Evolutionary conservation across 2,888 invertebrate species (phyloP).

Genomic region (Agrotis exclamationis): DNA sequence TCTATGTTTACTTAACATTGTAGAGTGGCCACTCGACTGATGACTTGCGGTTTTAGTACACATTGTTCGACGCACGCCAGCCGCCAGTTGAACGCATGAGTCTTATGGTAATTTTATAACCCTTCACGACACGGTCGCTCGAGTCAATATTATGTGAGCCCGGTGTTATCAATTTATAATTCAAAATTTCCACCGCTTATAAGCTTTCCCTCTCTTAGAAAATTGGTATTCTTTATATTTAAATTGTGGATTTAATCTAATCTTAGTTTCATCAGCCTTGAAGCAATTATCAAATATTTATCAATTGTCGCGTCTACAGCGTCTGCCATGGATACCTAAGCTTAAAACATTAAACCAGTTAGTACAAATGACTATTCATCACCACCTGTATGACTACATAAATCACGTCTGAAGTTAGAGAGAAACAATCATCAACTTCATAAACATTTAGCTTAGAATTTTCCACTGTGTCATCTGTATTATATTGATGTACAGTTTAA

Average conservation of each 20-base stretch:
- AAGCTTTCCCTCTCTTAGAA: slow-evolving; percentile 15
- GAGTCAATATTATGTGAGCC: slow-evolving; percentile 31
- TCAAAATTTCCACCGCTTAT: slow-evolving; percentile 22
- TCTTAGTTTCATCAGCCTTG: slow-evolving; percentile 79
- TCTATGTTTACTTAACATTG: slow-evolving; percentile 38
- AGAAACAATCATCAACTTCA: slow-evolving; percentile 6
- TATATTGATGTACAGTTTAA: slow-evolving; percentile 45
- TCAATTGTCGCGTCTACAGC: slow-evolving; percentile 43
- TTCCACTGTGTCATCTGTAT: slow-evolving; percentile 37
- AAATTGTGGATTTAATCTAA: slow-evolving; percentile 54
- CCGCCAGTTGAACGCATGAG: slow-evolving; percentile 57
- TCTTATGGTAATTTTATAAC: slow-evolving; percentile 67
- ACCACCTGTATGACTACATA: slow-evolving; percentile 12
- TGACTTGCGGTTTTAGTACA: slow-evolving; percentile 72
- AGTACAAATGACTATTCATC: slow-evolving; percentile 20
- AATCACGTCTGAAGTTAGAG: not conserved
- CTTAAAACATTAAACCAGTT: slow-evolving; percentile 1
- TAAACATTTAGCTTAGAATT: slow-evolving; percentile 23
- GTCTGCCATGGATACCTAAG: slow-evolving; percentile 18
- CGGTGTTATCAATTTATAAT: slow-evolving; percentile 31
- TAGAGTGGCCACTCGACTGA: slow-evolving; percentile 38
- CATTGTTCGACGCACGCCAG: slow-evolving; percentile 57
- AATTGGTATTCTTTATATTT: slow-evolving; percentile 53
- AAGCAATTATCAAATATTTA: slow-evolving; percentile 71
- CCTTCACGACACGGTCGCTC: slow-evolving; percentile 28